Evolutionary conservation across 2,888 invertebrate genomes (phyloP).

Genomic region (Athripsodes cinereus): DNA sequence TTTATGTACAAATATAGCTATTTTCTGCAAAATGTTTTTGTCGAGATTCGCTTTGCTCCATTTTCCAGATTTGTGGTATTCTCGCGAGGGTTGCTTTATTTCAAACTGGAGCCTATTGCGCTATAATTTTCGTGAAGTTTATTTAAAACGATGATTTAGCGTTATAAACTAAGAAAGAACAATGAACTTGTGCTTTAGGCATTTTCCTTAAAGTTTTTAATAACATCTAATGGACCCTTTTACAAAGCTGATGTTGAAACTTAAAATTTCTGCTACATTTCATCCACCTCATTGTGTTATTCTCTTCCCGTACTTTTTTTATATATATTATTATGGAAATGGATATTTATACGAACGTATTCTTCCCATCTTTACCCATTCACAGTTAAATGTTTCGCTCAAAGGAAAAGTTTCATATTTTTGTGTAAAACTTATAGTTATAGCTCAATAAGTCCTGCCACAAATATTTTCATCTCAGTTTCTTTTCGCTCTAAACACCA

Average conservation of each 20-base stretch:
- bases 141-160: slow-evolving; percentile 1
- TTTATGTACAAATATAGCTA: too few species aligned
- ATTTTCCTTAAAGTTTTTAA: slow-evolving; percentile 13
- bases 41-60: too few species aligned
- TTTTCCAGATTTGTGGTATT: too few species aligned
- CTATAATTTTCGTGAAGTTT: neutral
- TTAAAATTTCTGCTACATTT: slow-evolving; percentile 8
- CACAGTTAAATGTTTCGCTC: neutral
- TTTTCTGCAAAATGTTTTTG: too few species aligned
- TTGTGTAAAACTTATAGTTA: neutral
- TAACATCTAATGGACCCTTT: slow-evolving; percentile 12
- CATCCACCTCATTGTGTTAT: neutral
- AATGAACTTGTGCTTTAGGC: slow-evolving; percentile 10
- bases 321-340: neutral
- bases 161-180: neutral
- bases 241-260: slow-evolving; percentile 9
- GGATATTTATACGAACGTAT: neutral
- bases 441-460: neutral
- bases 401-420: slow-evolving; percentile 7
- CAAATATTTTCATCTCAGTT: neutral
- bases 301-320: neutral
- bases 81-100: too few species aligned
- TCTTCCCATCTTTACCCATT: slow-evolving; percentile 12
- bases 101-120: too few species aligned
- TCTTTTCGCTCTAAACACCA: too few species aligned